Evolutionary conservation across 35 echinoderm and acorn worm species (phyloP).

Genomic region (Heliocidaris erythrogramma): DNA sequence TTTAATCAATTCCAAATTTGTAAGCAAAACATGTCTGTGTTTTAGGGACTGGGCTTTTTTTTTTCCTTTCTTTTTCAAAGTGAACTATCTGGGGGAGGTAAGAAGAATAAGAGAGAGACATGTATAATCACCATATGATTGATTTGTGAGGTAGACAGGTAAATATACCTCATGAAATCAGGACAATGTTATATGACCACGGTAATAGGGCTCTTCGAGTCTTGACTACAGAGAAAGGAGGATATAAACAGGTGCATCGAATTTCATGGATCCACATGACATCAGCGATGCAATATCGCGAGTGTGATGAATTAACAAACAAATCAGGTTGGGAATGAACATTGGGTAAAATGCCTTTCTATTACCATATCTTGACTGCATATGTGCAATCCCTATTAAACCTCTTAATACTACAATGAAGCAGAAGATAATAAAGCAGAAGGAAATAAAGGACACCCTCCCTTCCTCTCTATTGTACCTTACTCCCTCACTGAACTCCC

Average conservation of each 20-base stretch:
- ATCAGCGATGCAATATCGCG: background rate
- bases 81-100: background rate
- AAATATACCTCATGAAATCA: background rate
- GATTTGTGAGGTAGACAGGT: background rate
- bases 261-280: background rate
- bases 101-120: background rate
- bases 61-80: background rate
- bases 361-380: background rate
- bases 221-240: background rate
- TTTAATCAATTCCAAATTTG: constrained; percentile 19
- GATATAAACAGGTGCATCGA: background rate
- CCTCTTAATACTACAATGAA: background rate
- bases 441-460: background rate
- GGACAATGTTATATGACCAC: background rate
- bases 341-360: background rate
- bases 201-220: background rate
- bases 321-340: background rate
- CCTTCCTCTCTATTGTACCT: background rate
- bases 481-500: background rate
- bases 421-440: background rate
- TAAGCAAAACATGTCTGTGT: constrained; percentile 17
- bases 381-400: background rate
- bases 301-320: background rate
- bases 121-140: background rate
- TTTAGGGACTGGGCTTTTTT: background rate